Base-by-base conservation (phyloP, 2,113 vertebrate genomes). In the Pyrgilauda ruficollis region DNA sequence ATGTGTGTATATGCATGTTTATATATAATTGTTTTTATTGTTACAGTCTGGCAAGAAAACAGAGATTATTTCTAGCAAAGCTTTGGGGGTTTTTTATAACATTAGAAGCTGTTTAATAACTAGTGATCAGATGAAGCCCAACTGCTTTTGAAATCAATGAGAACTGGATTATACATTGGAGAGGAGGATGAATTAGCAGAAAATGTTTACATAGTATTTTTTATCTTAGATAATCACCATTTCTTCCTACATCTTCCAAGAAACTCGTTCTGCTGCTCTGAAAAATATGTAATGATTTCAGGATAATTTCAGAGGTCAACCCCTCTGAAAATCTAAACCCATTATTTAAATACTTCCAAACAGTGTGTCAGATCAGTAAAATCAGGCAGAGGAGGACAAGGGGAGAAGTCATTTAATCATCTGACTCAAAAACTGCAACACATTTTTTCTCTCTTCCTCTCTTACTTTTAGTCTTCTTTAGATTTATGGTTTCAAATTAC, bases 41-140 rank as follows among this genome's bases (percentile, higher is more conserved):
- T 93, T 94, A 87, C 72, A 93, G 83, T 81, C 91, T 96, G 89
- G 39, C 84, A 96, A 63, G 63, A 47, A 96, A 91, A 81, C 39
- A 84, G 62, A 91, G 67, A 74, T 70, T 90, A 91, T 91, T 96
- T 84, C 78, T 94, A 90, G 24, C 15, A 88, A 74, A 90, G 79
- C 59, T 73, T 77, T 67, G 9, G 21, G 6, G 3, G 0, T 77
- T 83, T 75, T 88, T 90, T 86, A 76, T 83, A 56, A 67, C 52
- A 84, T 94, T 22, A 20, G 68, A 93, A 89, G 83, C 61, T 75
- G 47, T 90, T 93, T 95, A 92, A 93, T 95, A 93, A 81, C 68
- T 53, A 90, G 88, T 24, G 68, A 96, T 93, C 76, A 92, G 56
- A 94, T 70, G 68, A 93, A 95, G 86, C 21, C 31, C 37, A 92